A percentile compares a stretch with the other conserved stretches of the same genome.
Conservation (phyloP, 2,113 vertebrate species). For the Sinosuthora webbiana region DNA sequence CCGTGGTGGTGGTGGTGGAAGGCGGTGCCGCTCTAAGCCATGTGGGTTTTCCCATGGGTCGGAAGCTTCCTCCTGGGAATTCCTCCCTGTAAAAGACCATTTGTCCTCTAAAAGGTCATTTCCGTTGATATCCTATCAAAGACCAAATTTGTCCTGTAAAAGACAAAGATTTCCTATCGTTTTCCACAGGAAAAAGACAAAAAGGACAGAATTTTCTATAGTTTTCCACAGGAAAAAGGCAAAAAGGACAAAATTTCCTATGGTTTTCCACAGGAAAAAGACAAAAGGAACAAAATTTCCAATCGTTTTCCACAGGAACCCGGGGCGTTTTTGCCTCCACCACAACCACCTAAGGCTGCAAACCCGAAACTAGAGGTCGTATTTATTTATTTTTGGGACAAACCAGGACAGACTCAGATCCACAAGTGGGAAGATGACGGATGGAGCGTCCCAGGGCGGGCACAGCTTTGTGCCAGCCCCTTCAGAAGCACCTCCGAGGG, state of each 20-base stretch:
- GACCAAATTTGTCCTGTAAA: background rate
- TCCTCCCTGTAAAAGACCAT: background rate
- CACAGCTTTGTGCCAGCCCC: background rate
- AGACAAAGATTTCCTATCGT: too few species aligned
- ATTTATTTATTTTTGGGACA: background rate
- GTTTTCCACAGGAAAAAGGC: too few species aligned
- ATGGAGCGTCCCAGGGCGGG: background rate
- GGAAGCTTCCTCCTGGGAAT: background rate
- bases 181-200: too few species aligned
- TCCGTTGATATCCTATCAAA: too few species aligned
- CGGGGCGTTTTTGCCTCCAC: background rate
- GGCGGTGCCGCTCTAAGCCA: rapidly evolving
- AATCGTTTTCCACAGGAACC: background rate
- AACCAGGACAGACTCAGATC: background rate
- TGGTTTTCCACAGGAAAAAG: background rate
- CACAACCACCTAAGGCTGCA: background rate
- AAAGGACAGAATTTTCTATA: background rate
- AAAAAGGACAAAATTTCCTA: background rate
- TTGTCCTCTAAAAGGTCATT: background rate
- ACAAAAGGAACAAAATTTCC: background rate
- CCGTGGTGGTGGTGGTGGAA: rapidly evolving
- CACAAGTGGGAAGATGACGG: background rate
- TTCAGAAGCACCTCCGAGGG: rapidly evolving
- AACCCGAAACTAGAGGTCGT: background rate
- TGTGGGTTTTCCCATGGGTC: background rate